Conservation (phyloP, 2,113 vertebrate genomes). For the Eurypyga helias region DNA sequence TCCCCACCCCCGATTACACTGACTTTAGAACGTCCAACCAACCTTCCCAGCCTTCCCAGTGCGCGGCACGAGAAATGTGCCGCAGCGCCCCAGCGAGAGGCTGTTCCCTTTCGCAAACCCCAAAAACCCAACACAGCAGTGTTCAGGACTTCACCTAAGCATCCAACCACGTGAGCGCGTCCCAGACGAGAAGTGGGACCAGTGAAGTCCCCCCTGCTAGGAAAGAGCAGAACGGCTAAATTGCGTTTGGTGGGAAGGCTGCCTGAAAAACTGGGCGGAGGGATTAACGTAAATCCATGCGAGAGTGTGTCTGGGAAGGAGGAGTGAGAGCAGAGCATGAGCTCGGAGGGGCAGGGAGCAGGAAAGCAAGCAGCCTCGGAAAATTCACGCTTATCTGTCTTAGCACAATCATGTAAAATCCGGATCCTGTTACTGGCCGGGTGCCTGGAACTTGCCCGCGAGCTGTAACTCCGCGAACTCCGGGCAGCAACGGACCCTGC, state of each 20-base stretch:
- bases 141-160: neutral
- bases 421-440: conserved; percentile 37
- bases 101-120: neutral
- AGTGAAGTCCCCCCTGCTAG: neutral
- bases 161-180: neutral
- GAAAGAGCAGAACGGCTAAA: neutral
- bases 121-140: neutral
- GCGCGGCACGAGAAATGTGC: neutral
- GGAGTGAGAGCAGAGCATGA: neutral
- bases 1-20: neutral
- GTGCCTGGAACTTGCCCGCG: conserved; percentile 21
- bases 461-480: neutral
- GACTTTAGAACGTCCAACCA: neutral
- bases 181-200: neutral
- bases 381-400: conserved; percentile 20
- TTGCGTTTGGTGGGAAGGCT: neutral
- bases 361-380: neutral
- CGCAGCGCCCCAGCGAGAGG: neutral
- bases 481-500: neutral
- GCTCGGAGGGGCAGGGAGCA: neutral
- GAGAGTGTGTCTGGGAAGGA: neutral
- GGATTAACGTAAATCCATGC: neutral
- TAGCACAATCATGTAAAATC: conserved; percentile 32
- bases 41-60: neutral
- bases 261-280: neutral